phyloP scores from a whole-genome alignment of 2,113 vertebrate species.

The Forbesichthys agassizii region DNA sequence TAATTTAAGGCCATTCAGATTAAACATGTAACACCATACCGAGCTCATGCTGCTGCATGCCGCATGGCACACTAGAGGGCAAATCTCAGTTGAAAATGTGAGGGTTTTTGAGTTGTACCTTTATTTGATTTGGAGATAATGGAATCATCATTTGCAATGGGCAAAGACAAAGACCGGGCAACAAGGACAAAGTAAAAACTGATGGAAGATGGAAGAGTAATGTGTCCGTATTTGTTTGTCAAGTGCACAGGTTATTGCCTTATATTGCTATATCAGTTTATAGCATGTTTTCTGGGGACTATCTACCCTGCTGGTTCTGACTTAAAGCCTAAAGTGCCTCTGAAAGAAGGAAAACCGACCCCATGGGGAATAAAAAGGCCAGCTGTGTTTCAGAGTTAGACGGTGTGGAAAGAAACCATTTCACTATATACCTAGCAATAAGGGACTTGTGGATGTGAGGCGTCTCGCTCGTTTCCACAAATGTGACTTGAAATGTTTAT shows the following conservation, averaged over 20 bases:
- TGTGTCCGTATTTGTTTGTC: slow-evolving; percentile 11
- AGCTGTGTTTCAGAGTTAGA: slow-evolving; percentile 16
- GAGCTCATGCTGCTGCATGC: too few species aligned
- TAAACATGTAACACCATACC: too few species aligned
- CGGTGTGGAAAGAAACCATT: slow-evolving; percentile 46
- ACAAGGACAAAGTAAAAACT: slow-evolving; percentile 4
- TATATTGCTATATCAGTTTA: slow-evolving; percentile 12
- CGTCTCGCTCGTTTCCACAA: slow-evolving; percentile 36
- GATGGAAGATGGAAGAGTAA: slow-evolving; percentile 45
- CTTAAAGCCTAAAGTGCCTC: slow-evolving; percentile 10
- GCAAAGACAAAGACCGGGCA: too few species aligned
- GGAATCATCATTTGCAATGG: too few species aligned
- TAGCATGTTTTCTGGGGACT: slow-evolving; percentile 13
- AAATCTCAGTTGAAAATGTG: too few species aligned
- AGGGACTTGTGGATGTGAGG: slow-evolving; percentile 22
- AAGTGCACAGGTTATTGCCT: slow-evolving; percentile 20
- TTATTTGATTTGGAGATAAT: too few species aligned
- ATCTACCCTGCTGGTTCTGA: slow-evolving; percentile 27
- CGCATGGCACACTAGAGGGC: too few species aligned
- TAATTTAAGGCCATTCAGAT: too few species aligned
- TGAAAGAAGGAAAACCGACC: slow-evolving; percentile 36
- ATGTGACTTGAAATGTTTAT: slow-evolving; percentile 51
- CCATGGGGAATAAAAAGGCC: slow-evolving; percentile 17
- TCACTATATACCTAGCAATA: slow-evolving; percentile 12
- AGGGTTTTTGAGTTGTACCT: too few species aligned